Base-by-base conservation (phyloP, 2,113 vertebrate species). In the Odontesthes bonariensis region DNA sequence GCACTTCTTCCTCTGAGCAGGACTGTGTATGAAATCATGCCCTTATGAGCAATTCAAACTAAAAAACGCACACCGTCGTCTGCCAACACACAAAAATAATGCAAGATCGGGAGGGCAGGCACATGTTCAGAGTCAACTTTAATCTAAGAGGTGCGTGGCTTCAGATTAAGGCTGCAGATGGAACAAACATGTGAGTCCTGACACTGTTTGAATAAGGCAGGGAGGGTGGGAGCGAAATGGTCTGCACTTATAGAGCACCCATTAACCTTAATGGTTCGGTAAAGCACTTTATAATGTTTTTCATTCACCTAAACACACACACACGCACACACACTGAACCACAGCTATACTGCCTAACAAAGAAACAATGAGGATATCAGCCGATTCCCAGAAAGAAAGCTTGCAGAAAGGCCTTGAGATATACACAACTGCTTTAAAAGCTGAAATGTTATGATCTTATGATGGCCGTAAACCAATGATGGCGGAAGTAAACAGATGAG, bases 101-200 rank as follows among this genome's bases (percentile, higher is more conserved):
- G 6, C 68, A 59, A 27, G 6, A n/a, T 20, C n/a, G 17, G 35
- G 46, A 54, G 8, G 5, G 5, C 55, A 20, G 33, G 8, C 58
- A 66, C 52, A 7, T 9, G 12, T 22, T 42, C 8, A 17, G 53
- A 63, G 19, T 67, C 68, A 54, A 80, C 38, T 51, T 17, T 76
- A 83, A 81, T 84, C 81, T 78, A 31, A 53, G 57, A 67, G 63
- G 64, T 27, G n/a, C 56, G 49, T 23, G 0, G 9, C 6, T 40
- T 82, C 11, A 73, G 84, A 75, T 88, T 74, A 74, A 65, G 40
- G 32, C n/a, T 35, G 32, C 60, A 60, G 73, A 51, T 1, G 5
- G 33, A 62, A 8, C 10, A 54, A 66, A 70, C 77, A 75, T 46
- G 16, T 81, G 77, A 61, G 62, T 16, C 12, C 10, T 33, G 58